Evolutionary conservation across 2,113 vertebrate genomes (phyloP), one percentile per base, ranked within the genome.

Genomic region (Pavo muticus): DNA sequence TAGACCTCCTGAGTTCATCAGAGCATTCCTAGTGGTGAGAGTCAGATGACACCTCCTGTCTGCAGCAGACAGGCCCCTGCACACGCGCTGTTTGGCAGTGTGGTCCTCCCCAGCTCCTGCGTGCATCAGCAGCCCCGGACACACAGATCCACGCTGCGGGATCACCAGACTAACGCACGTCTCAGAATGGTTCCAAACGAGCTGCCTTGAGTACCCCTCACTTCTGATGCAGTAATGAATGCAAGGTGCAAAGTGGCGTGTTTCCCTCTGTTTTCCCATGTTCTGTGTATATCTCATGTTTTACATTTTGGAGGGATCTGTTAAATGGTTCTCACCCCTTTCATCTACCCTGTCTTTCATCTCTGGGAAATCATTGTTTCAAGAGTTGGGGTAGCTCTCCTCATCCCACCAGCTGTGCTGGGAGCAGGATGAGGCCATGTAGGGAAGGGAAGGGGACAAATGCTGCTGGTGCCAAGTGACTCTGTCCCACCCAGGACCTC

Each of bases 1-100:
- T 95, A 91, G 88, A 95, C 75, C 88, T 88, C 88, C 90, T 94
- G 76, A 95, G 79, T 60, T 95, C 72, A 90, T 93, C 91, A 96
- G 83, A 95, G 69, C 40, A 40, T 88, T 95, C 65, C 69, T 93
- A 70, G 71, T 88, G 90, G 81, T 3, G 39, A 37, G 69, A 95
- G 61, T 57, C 81, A 92, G n/a, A 82, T 82, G 78, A 60, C 61
- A 95, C 52, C 69, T 73, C 65, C 24, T 91, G 9, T 88, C 68
- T 74, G 30, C 25, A 91, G 67, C 84, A 82, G 74, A 50, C 11
- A 0, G 70, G 4, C 8, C 11, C 54, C 89, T 1, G 0, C 19
- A 40, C 7, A 11, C 39, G 15, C 3, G 1, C 45, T 10, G 3
- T 91, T 23, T n/a, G 47, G 29, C 65, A 75, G 42, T 45, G 59